Base-by-base conservation (phyloP, 2,113 vertebrate species). In the Rutilus rutilus region DNA sequence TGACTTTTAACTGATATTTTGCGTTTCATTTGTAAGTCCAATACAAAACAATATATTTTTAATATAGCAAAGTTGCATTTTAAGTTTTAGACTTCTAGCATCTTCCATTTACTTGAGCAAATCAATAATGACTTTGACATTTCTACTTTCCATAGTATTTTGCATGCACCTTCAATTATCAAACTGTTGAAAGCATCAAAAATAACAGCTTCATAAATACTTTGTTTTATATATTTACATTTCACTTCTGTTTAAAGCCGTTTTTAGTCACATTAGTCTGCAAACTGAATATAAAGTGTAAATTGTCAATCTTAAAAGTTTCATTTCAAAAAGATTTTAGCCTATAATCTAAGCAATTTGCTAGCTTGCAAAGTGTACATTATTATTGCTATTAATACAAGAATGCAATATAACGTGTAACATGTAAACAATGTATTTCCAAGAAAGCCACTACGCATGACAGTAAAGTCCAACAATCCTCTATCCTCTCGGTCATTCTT, bases 401-500 rank as follows among this genome's bases (percentile, higher is more conserved):
- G 15, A 25, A 78, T 25, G 2, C 2, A 12, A 60, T 14, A n/a
- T 8, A 21, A 77, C 2, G 52, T 33, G 10, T 57, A 52, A 3
- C 15, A 30, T 3, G 9, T 5, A 54, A 25, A 19, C 25, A 52
- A 10, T 5, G 52, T 54, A 11, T 33, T 47, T 25, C 50, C 14
- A 52, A 52, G 50, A 52, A 52, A 57, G 54, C 54, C 54, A 1
- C 17, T 36, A 42, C 33, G n/a, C 33, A 62, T 17, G 7, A 23
- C 19, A 62, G 9, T 19, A 45, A 80, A 45, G 36, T 45, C 36
- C 19, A 17, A 36, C 33, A 3, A 2, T 33, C 30, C 30, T 33
- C 2, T 25, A 39, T 45, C 5, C n/a, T 50, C n/a, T n/a, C 47
- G 39, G 5, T 52, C n/a, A 76, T 30, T 27, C 74, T 87, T 92